Percentiles rank a stretch among this genome's conserved stretches.
These are phyloP conservation scores for Leptonema lineaticorne DNA, from an alignment of 1,140 invertebrate species.

Conservation along the genomic window DNA sequence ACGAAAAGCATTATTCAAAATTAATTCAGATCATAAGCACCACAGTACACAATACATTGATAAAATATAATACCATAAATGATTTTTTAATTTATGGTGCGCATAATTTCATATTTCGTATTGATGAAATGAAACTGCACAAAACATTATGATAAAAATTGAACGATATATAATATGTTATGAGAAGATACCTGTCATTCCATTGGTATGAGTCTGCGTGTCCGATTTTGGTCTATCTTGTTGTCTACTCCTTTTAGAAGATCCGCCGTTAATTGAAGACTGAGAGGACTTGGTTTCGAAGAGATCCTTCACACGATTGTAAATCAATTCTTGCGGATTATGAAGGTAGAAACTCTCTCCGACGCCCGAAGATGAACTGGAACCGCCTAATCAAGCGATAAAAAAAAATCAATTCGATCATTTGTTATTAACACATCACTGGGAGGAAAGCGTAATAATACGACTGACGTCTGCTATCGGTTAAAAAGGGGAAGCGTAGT, in stretches of 20 bases:
- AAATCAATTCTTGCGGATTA: conserved; percentile 72
- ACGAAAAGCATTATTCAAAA: no score
- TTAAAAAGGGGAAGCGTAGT: no score
- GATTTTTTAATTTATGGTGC: no score
- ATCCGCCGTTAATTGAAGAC: conserved; percentile 5
- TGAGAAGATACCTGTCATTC: conserved; percentile 8
- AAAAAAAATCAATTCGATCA: not conserved
- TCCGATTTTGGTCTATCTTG: conserved; percentile 50
- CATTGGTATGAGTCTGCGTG: conserved; percentile 41
- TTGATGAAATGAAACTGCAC: no score
- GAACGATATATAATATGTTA: not conserved
- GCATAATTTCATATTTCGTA: no score
- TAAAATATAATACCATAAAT: no score
- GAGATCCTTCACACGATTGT: conserved; percentile 75
- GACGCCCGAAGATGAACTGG: conserved; percentile 53
- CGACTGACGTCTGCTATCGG: no score
- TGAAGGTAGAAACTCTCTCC: conserved; percentile 82
- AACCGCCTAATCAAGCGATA: conserved; percentile 38
- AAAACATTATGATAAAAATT: not conserved
- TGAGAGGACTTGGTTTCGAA: conserved; percentile 59
- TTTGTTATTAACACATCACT: no score
- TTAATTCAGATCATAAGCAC: no score
- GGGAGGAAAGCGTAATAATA: no score
- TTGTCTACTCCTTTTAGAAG: conserved; percentile 11
- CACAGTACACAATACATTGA: no score